Evolutionary conservation across 2,888 invertebrate species (phyloP), one percentile per base, ranked within the genome.

Genomic region (Automeris io): DNA sequence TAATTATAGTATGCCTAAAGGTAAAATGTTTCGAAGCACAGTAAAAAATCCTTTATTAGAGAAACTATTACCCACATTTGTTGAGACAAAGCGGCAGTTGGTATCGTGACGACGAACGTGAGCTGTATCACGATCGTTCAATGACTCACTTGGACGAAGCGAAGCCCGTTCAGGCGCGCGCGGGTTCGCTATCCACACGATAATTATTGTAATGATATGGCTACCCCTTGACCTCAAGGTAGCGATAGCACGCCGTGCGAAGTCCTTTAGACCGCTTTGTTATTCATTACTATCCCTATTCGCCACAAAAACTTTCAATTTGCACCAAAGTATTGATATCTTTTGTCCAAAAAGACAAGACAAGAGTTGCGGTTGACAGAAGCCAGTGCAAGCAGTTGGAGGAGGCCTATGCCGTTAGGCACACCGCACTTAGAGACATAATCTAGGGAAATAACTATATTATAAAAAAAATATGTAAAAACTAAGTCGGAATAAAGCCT

Each of bases 201-300:
- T 70, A 62, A 68, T 57, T 66, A 68, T 61, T 57, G 51, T 68
- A 66, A 67, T 64, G 52, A 65, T 57, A 61, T 56, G 52, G 42
- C 50, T 56, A 59, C 63, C 59, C 56, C 57, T 53, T 66, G 64
- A 75, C 70, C 66, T 60, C 60, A 54, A 57, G 53, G 54, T 60
- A 45, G 42, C 47, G 73, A 68, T 68, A 69, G 62, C 55, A 52
- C 47, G 47, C 45, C 48, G 58, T 55, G 51, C 61, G 50, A 55
- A 59, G 55, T 70, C 70, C 70, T 74, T 67, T 70, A 63, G 53
- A 55, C 54, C 50, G 53, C 60, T 62, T 51, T 48, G 49, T 54
- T 47, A 46, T 35, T 54, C 47, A 53, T 47, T 46, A 35, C 29
- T 42, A 39, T 43, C 42, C 34, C 9, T 13, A 31, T 31, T 31